These are phyloP conservation scores for Psittacula derbiana DNA, from an alignment of 2,797 vertebrate species.

Conservation along the genomic window DNA sequence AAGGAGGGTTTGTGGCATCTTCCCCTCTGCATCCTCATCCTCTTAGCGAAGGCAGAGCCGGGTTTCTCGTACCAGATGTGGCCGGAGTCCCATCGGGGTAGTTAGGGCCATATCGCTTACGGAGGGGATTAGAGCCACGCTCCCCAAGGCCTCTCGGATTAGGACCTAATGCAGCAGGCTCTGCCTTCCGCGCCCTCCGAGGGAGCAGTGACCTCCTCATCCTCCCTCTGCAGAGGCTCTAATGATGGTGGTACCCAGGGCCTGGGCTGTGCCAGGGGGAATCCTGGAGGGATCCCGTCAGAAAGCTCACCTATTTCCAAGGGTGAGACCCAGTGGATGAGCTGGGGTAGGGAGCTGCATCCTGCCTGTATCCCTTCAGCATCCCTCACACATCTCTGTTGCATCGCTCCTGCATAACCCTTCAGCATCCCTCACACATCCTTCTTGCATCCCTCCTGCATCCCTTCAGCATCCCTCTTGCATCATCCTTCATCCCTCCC, in stretches of 20 bases:
- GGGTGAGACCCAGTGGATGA: neutral
- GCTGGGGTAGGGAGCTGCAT: neutral
- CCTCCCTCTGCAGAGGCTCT: slow-evolving; percentile 14
- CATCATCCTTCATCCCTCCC: no score
- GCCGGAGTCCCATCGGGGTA: slow-evolving; percentile 63
- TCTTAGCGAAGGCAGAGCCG: slow-evolving; percentile 14
- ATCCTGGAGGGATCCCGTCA: neutral
- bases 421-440: neutral
- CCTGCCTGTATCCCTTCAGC: neutral
- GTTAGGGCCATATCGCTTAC: slow-evolving; percentile 70
- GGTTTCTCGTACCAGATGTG: slow-evolving; percentile 62
- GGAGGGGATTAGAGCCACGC: slow-evolving; percentile 60
- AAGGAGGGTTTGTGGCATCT: slow-evolving; percentile 37
- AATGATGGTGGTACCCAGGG: neutral
- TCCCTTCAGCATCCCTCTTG: no score
- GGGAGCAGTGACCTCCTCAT: slow-evolving; percentile 45
- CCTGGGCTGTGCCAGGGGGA: neutral
- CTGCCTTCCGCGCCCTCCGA: slow-evolving; percentile 49
- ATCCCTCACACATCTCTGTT: neutral
- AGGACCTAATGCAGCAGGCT: slow-evolving; percentile 79
- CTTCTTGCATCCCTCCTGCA: no score
- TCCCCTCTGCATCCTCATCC: slow-evolving; percentile 18
- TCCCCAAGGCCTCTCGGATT: slow-evolving; percentile 81
- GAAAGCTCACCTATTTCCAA: neutral
- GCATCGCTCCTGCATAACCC: neutral